Percentiles rank a stretch among this genome's conserved stretches.
These are phyloP conservation scores for Tuta absoluta DNA, from an alignment of 2,888 invertebrate genomes.

Conservation along the genomic window DNA sequence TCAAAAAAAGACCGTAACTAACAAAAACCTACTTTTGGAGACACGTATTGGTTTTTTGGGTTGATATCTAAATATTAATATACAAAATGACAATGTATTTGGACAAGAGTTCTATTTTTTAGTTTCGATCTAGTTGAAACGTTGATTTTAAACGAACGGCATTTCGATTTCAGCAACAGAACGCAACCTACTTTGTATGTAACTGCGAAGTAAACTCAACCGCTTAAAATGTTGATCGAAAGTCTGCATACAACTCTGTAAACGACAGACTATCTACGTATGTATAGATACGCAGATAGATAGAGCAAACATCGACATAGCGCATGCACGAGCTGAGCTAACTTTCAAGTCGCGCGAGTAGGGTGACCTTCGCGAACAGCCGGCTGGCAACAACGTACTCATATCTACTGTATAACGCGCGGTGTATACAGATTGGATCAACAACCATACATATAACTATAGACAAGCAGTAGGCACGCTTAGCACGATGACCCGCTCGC, in stretches of 20 bases:
- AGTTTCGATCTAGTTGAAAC: not conserved
- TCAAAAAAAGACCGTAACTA: no score
- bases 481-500: constrained; percentile 73
- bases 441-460: constrained; percentile 51
- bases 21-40: not conserved
- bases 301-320: constrained; percentile 16
- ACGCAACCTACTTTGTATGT: not conserved
- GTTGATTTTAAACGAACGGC: constrained; percentile 1
- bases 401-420: constrained; percentile 49
- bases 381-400: constrained; percentile 73
- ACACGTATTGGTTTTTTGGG: no score
- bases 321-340: constrained; percentile 27
- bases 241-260: constrained; percentile 23
- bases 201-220: constrained; percentile 8
- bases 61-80: no score
- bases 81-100: no score
- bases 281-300: constrained; percentile 16
- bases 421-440: constrained; percentile 52
- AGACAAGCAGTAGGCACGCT: constrained; percentile 46
- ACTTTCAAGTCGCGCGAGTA: constrained; percentile 30
- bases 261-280: constrained; percentile 15
- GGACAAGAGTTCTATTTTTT: not conserved
- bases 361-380: constrained; percentile 71
- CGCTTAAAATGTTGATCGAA: constrained; percentile 23
- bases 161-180: not conserved